phyloP scores from a whole-genome alignment of 2,888 invertebrate species.

The Neocrepidodera transversa region DNA sequence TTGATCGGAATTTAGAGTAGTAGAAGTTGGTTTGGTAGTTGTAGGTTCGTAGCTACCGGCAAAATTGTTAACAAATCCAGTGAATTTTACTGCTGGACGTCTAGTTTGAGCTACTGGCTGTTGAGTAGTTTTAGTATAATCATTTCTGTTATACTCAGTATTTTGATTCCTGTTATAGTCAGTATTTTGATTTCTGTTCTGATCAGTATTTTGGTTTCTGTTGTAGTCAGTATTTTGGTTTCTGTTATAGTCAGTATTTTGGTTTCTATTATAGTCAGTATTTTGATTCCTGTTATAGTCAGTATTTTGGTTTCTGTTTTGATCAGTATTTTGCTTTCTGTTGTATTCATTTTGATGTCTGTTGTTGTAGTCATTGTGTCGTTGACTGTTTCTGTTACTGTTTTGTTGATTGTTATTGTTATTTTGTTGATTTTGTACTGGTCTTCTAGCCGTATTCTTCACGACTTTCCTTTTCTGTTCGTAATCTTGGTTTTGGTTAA shows the following conservation, averaged over 20 bases:
- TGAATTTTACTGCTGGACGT: conserved; percentile 50
- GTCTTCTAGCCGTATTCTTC: conserved; percentile 58
- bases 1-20: conserved; percentile 47
- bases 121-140: conserved; percentile 34
- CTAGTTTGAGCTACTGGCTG: conserved; percentile 48
- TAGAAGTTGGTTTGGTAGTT: conserved; percentile 58
- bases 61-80: conserved; percentile 59
- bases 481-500: conserved; percentile 58
- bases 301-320: conserved; percentile 39
- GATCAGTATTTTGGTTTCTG: conserved; percentile 47
- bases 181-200: conserved; percentile 22
- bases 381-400: conserved; percentile 49
- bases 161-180: conserved; percentile 36
- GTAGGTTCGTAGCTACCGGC: conserved; percentile 62
- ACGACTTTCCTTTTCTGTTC: conserved; percentile 59
- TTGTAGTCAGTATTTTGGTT: conserved; percentile 35
- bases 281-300: conserved; percentile 30
- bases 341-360: conserved; percentile 37
- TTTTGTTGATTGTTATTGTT: conserved; percentile 37
- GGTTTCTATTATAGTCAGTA: conserved; percentile 37
- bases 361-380: conserved; percentile 30
- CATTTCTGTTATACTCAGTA: conserved; percentile 31
- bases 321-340: conserved; percentile 31
- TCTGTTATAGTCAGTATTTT: conserved; percentile 34
- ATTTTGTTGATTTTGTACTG: conserved; percentile 43